These are phyloP conservation scores for Hemitrygon akajei DNA, from an alignment of 2,797 vertebrate genomes.

Conservation along the genomic window DNA sequence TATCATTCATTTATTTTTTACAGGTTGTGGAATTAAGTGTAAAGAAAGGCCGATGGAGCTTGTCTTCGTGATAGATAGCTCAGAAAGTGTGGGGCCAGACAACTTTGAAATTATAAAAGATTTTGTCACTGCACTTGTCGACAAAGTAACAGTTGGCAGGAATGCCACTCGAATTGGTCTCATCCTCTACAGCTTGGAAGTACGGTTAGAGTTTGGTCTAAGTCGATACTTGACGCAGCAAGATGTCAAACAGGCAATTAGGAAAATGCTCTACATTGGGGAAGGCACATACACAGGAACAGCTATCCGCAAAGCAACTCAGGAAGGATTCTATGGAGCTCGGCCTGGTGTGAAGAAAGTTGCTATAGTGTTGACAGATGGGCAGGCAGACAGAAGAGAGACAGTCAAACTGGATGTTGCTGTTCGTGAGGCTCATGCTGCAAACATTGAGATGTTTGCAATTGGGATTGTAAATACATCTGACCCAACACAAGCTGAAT, in stretches of 20 bases:
- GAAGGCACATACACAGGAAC: conserved; percentile 85
- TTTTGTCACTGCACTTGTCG: conserved; percentile 79
- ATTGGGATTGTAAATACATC: conserved; percentile 80
- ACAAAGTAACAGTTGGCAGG: conserved; percentile 75
- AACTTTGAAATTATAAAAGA: conserved; percentile 90
- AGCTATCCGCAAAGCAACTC: conserved; percentile 78
- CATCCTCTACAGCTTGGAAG: conserved; percentile 80
- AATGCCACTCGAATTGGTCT: conserved; percentile 82
- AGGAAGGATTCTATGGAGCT: conserved; percentile 77
- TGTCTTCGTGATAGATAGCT: conserved; percentile 89
- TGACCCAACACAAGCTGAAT: conserved; percentile 73
- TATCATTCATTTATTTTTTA: conserved; percentile 36
- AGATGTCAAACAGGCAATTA: conserved; percentile 75
- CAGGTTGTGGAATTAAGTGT: conserved; percentile 84
- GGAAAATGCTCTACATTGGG: conserved; percentile 80
- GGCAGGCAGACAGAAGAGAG: conserved; percentile 80
- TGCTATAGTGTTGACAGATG: conserved; percentile 83
- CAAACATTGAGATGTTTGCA: conserved; percentile 85
- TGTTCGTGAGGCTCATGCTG: conserved; percentile 76
- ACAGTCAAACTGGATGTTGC: conserved; percentile 74
- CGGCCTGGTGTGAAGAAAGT: conserved; percentile 75
- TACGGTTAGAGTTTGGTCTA: conserved; percentile 75
- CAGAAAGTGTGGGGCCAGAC: conserved; percentile 83
- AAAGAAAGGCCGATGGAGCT: conserved; percentile 90
- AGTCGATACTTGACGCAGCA: conserved; percentile 66